phyloP scores from a whole-genome alignment of 2,888 invertebrate species.

The Phengaris alcon region DNA sequence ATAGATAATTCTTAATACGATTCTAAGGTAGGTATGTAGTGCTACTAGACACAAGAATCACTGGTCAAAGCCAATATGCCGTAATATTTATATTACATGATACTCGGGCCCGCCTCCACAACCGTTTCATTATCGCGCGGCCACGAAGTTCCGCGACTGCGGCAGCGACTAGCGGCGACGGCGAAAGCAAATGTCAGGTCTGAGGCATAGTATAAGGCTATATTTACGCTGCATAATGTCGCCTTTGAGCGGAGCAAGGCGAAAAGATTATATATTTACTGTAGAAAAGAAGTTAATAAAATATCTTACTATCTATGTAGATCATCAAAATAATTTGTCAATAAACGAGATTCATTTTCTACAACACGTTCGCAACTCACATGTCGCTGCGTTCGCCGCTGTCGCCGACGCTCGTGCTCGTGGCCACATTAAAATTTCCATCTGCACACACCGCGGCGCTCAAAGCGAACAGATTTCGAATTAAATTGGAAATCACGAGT shows the following conservation, averaged over 20 bases:
- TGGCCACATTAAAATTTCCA: neutral
- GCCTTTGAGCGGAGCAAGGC: too few relatives aligned
- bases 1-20: too few relatives aligned
- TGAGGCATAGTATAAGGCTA: too few relatives aligned
- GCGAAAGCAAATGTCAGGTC: neutral
- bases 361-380: too few relatives aligned
- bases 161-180: neutral
- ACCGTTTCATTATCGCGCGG: constrained; percentile 3
- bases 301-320: too few relatives aligned
- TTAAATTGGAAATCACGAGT: constrained; percentile 14
- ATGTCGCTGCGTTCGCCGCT: neutral
- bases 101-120: neutral
- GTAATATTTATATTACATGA: neutral
- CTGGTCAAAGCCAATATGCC: constrained; percentile 4
- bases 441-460: constrained; percentile 1
- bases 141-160: neutral
- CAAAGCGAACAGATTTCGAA: constrained; percentile 22
- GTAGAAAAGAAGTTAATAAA: too few relatives aligned
- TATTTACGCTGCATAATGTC: too few relatives aligned
- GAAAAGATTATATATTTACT: too few relatives aligned
- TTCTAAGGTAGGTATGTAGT: too few relatives aligned
- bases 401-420: neutral
- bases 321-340: too few relatives aligned
- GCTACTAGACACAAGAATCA: neutral
- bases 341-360: too few relatives aligned